Evolutionary conservation across 2,888 invertebrate species (phyloP).

Genomic region (Caenorhabditis virilis): DNA sequence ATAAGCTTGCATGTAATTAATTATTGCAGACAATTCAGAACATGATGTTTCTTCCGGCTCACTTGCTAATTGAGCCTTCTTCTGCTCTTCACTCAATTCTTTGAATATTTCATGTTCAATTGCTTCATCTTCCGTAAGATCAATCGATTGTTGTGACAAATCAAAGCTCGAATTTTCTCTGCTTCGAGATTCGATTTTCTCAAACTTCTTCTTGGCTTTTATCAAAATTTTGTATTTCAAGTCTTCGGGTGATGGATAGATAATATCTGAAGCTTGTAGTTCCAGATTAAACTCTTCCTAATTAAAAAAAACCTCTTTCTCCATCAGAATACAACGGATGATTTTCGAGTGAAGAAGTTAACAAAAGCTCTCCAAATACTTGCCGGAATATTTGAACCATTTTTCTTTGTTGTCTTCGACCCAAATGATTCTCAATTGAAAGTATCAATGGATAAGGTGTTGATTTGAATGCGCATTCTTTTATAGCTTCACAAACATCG

Average conservation of each 20-base stretch:
- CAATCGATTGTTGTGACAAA: conserved; percentile 17
- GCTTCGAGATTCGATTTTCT: conserved; percentile 23
- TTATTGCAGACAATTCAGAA: conserved; percentile 51
- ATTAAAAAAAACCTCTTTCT: conserved; percentile 3
- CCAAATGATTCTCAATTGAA: conserved; percentile 99
- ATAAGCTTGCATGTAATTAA: conserved; percentile 61
- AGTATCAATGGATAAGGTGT: conserved; percentile 94
- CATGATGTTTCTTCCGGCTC: conserved; percentile 40
- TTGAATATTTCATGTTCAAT: conserved; percentile 26
- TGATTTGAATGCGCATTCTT: conserved; percentile 97
- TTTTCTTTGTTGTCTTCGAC: conserved; percentile 53
- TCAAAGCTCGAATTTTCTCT: conserved; percentile 23
- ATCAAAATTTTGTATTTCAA: conserved; percentile 60
- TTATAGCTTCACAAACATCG: conserved; percentile 90
- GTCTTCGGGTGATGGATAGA: conserved; percentile 53
- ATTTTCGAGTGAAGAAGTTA: conserved; percentile 49
- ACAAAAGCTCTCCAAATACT: conserved; percentile 58
- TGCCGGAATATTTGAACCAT: conserved; percentile 54
- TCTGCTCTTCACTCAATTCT: conserved; percentile 37
- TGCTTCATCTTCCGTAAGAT: conserved; percentile 29
- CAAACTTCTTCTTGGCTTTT: conserved; percentile 52
- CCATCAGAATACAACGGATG: conserved; percentile 45
- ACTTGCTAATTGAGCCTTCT: conserved; percentile 29
- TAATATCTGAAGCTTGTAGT: conserved; percentile 20
- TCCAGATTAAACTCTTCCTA: too few relatives aligned